Percentiles rank a stretch among this genome's conserved stretches.
Evolutionary conservation across 2,797 vertebrate genomes (phyloP).

Genomic region (Sarcophilus harrisii): DNA sequence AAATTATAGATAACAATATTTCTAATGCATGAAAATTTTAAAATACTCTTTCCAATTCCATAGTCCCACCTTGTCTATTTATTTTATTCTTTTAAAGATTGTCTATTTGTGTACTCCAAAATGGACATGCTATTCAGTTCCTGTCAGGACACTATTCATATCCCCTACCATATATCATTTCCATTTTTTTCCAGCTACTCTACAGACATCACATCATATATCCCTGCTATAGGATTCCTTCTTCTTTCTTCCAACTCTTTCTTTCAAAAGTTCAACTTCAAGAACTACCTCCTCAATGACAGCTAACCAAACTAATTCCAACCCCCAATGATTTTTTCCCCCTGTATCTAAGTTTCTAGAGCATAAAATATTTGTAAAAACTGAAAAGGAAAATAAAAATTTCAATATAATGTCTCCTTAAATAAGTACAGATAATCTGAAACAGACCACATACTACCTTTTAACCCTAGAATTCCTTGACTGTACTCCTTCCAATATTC

Average conservation of each 20-base stretch:
- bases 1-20: not conserved
- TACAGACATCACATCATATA: not conserved
- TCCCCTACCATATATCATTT: not conserved
- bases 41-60: not conserved
- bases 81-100: constrained; percentile 28
- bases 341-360: not conserved
- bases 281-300: not conserved
- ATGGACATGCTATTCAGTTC: not conserved
- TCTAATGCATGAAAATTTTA: not conserved
- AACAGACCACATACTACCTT: not conserved
- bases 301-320: not conserved
- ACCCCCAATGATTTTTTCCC: not conserved
- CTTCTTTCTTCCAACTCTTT: not conserved
- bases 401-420: not conserved
- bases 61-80: constrained; percentile 13
- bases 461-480: not conserved
- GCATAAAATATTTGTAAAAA: not conserved
- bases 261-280: not conserved
- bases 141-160: not conserved
- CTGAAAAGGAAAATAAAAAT: not conserved
- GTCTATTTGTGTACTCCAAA: not conserved
- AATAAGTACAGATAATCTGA: not conserved
- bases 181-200: not conserved
- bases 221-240: not conserved
- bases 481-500: not conserved